Evolutionary conservation across 2,113 vertebrate genomes (phyloP).

Genomic region (Paradisaea rubra): DNA sequence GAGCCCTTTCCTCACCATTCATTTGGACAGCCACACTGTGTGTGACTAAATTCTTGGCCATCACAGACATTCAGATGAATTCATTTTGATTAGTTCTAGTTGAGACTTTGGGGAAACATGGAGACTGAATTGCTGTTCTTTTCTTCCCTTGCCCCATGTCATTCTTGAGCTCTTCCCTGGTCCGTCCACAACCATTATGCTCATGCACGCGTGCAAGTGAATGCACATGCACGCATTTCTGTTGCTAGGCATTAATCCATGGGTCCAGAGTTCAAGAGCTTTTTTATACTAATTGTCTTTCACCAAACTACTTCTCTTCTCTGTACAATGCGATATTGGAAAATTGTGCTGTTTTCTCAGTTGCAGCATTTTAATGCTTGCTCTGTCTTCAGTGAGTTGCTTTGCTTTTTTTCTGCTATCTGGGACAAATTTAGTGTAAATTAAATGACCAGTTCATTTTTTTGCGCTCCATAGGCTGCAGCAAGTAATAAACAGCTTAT

Average conservation of each 20-base stretch:
- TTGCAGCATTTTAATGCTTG: conserved; percentile 12
- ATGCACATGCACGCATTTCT: neutral
- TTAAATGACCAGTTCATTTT: conserved; percentile 62
- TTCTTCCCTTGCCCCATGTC: neutral
- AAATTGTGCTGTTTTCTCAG: conserved; percentile 1
- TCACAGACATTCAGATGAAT: conserved; percentile 50
- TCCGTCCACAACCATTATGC: neutral
- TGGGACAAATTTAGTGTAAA: conserved; percentile 54
- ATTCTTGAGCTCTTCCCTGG: neutral
- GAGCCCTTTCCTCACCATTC: conserved; percentile 53
- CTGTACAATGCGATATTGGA: neutral
- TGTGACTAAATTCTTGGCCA: conserved; percentile 62
- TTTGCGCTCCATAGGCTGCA: conserved; percentile 49
- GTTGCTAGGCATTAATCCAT: conserved; percentile 1
- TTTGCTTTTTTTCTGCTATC: conserved; percentile 33
- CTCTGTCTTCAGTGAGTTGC: conserved; percentile 25
- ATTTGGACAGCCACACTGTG: conserved; percentile 58
- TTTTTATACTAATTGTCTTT: conserved; percentile 19
- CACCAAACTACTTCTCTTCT: conserved; percentile 19
- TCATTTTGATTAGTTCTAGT: conserved; percentile 55
- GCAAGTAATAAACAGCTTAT: conserved; percentile 66
- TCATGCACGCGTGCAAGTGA: neutral
- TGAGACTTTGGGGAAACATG: conserved; percentile 46
- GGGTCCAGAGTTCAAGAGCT: neutral
- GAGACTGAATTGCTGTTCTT: neutral